Conservation (phyloP, 2,888 invertebrate genomes). For the Anodontia alba region DNA sequence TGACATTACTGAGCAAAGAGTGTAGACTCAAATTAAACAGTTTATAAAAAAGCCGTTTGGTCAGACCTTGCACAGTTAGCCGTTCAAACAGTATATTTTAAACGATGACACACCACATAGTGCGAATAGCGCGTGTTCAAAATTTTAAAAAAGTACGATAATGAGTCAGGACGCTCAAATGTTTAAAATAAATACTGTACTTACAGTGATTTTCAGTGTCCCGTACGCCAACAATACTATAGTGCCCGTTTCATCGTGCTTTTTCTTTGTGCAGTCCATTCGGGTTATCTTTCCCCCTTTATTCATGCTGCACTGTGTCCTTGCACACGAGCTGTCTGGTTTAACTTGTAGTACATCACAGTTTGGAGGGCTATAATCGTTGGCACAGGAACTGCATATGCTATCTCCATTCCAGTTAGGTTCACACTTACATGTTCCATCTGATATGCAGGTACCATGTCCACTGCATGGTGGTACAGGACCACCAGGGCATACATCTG, state of each 20-base stretch:
- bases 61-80: too few species aligned
- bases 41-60: too few species aligned
- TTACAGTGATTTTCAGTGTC: not conserved
- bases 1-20: too few species aligned
- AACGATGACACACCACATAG: too few species aligned
- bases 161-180: too few species aligned
- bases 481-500: slow-evolving; percentile 74
- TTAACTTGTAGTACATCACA: not conserved
- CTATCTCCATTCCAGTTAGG: slow-evolving; percentile 66
- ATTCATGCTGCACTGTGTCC: not conserved
- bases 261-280: not conserved
- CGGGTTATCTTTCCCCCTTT: not conserved
- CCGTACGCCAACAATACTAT: not conserved
- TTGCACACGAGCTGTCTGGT: not conserved
- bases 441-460: slow-evolving; percentile 70
- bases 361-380: not conserved
- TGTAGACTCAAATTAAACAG: too few species aligned
- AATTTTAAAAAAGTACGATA: too few species aligned
- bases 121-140: too few species aligned
- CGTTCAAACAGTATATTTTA: too few species aligned
- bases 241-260: not conserved
- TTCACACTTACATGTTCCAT: slow-evolving; percentile 67
- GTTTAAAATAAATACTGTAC: not conserved
- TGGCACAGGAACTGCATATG: not conserved
- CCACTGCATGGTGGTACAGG: slow-evolving; percentile 67